Percentiles rank a stretch among this genome's conserved stretches.
Evolutionary conservation across 2,113 vertebrate genomes (phyloP).

Genomic region (Carettochelys insculpta): DNA sequence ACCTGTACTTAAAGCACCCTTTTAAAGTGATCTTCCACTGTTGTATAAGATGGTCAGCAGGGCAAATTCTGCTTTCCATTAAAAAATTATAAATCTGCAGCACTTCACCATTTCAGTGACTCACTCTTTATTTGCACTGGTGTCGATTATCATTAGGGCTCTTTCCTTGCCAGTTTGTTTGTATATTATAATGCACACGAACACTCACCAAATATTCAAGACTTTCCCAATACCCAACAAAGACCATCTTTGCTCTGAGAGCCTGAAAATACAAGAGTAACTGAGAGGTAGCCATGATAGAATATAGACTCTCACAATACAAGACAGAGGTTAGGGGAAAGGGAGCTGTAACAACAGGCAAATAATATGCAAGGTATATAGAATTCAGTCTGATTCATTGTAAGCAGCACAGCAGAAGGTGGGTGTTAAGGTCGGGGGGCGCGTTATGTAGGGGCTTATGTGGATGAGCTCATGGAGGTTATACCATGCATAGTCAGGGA

Average conservation of each 20-base stretch:
- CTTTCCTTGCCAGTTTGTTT: background rate
- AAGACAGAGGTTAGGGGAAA: background rate
- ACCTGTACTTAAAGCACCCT: constrained; percentile 2
- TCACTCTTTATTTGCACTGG: background rate
- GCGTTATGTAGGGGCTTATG: background rate
- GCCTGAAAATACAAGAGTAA: background rate
- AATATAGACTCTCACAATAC: too few relatives aligned
- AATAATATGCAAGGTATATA: background rate
- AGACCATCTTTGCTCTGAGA: fast-evolving
- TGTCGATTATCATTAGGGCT: background rate
- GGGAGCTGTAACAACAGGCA: background rate
- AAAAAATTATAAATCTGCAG: background rate
- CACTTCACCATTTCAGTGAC: background rate
- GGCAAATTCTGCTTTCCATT: constrained; percentile 17
- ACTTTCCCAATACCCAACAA: background rate
- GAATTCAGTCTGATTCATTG: background rate
- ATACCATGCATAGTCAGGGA: background rate
- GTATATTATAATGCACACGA: background rate
- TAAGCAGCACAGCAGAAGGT: background rate
- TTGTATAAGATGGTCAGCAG: background rate
- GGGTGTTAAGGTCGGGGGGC: background rate
- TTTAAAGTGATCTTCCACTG: constrained; percentile 1
- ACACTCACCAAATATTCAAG: background rate
- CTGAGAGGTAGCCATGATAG: too few relatives aligned
- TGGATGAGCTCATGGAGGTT: background rate